Percentiles rank a stretch among this genome's conserved stretches.
These are phyloP conservation scores for Rotaria magnacalcarata DNA, from an alignment of 2,888 invertebrate genomes.

Conservation along the genomic window DNA sequence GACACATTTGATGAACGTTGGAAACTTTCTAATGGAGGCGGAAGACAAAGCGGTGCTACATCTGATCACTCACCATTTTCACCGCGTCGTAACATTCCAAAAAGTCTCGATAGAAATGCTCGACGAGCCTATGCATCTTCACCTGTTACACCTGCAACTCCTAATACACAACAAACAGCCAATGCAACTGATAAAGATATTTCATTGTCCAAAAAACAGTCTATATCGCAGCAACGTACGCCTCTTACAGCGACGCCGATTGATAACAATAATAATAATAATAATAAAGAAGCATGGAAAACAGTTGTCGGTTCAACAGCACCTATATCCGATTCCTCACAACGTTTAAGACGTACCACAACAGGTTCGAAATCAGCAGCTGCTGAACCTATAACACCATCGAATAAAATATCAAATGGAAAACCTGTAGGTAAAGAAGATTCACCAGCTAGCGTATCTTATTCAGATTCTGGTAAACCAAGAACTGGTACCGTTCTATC, in stretches of 20 bases:
- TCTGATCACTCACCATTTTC: slow-evolving; percentile 81
- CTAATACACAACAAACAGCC: background rate
- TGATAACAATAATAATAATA: background rate
- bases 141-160: background rate
- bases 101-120: slow-evolving; percentile 47
- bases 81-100: slow-evolving; percentile 83
- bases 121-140: background rate
- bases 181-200: slow-evolving; percentile 1
- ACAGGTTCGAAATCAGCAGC: background rate
- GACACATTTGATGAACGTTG: slow-evolving; percentile 26
- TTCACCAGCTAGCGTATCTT: background rate
- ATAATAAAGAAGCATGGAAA: slow-evolving; percentile 19
- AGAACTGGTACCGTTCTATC: background rate
- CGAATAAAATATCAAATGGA: background rate
- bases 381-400: slow-evolving; percentile 6
- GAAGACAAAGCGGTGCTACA: slow-evolving; percentile 66
- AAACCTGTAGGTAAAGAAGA: background rate
- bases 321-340: background rate
- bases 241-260: background rate
- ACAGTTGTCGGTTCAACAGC: background rate
- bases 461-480: slow-evolving; percentile 35
- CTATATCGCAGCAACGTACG: background rate
- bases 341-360: background rate
- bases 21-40: slow-evolving; percentile 46
- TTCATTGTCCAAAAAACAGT: background rate